Conservation (phyloP, 2,797 vertebrate species). For the Microhierax caerulescens region DNA sequence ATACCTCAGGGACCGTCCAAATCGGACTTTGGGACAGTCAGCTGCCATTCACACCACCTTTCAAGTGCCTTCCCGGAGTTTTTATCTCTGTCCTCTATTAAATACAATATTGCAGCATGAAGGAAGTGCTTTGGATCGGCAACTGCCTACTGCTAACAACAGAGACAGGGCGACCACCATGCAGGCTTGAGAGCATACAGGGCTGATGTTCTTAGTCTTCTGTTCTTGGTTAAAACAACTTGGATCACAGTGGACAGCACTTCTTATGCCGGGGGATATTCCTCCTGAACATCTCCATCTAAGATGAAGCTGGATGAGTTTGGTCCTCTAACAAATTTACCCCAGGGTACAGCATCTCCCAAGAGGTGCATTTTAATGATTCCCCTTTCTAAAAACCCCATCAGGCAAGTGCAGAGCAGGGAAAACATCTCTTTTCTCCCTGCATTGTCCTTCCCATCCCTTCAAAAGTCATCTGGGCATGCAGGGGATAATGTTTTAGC, state of each 20-base stretch:
- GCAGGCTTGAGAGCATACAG: accelerated
- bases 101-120: accelerated
- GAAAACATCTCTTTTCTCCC: neutral
- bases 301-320: neutral
- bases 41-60: neutral
- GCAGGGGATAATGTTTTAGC: neutral
- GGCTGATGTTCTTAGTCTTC: neutral
- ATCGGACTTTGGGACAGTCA: accelerated
- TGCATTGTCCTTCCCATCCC: neutral
- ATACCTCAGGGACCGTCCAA: neutral
- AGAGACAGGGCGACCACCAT: accelerated
- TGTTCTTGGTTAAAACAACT: too few species aligned
- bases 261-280: neutral
- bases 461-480: neutral
- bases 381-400: neutral
- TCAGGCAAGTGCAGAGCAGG: accelerated
- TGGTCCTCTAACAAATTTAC: neutral
- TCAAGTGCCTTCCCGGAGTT: neutral
- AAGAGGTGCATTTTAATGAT: neutral
- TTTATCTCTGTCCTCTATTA: neutral
- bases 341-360: neutral
- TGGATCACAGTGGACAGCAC: accelerated
- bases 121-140: neutral
- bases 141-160: neutral
- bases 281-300: neutral